phyloP scores from a whole-genome alignment of 2,113 vertebrate genomes.

The Penelope pileata region DNA sequence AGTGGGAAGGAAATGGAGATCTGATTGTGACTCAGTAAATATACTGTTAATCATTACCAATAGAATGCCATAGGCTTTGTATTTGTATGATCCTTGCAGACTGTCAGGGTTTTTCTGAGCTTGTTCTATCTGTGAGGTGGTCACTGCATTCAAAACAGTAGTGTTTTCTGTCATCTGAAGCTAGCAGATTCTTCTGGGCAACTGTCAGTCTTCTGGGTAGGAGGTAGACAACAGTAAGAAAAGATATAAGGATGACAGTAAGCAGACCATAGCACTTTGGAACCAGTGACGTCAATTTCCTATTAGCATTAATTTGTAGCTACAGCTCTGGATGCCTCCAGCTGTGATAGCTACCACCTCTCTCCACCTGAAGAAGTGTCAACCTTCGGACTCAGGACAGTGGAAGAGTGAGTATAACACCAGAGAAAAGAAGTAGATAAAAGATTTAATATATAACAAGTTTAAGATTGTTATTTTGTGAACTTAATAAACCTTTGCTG shows the following conservation, averaged over 20 bases:
- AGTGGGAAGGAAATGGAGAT: neutral
- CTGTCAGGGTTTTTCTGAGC: neutral
- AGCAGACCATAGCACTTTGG: neutral
- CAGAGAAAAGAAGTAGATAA: neutral
- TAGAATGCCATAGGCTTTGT: neutral
- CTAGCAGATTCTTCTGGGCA: neutral
- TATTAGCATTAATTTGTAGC: neutral
- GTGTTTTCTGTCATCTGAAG: neutral
- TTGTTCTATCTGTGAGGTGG: neutral
- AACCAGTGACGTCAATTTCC: neutral
- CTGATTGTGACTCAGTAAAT: neutral
- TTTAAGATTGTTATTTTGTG: neutral
- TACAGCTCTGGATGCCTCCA: neutral
- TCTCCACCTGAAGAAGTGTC: neutral
- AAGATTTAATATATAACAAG: neutral
- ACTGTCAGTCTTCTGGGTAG: neutral
- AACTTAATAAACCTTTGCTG: neutral
- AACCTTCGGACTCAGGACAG: neutral
- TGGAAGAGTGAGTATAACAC: neutral
- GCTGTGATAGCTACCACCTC: neutral
- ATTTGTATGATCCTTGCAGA: neutral
- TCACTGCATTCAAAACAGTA: neutral
- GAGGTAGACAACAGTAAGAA: neutral
- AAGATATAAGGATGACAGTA: neutral
- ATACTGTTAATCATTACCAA: neutral